phyloP scores from a whole-genome alignment of 2,888 invertebrate species.

The Cheilosia impressa region DNA sequence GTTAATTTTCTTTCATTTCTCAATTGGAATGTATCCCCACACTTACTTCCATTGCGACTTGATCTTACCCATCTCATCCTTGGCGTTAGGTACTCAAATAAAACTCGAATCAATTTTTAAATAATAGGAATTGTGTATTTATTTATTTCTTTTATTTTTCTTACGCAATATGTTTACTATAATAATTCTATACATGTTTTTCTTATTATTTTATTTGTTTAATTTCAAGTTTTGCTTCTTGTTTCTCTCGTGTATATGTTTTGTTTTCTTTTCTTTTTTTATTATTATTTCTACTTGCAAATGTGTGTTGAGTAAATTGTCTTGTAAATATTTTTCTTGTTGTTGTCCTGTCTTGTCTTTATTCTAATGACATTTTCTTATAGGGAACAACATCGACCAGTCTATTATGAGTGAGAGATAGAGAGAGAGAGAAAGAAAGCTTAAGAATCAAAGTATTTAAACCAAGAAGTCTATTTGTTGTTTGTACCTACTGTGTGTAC shows the following conservation, averaged over 20 bases:
- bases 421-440: conserved; percentile 34
- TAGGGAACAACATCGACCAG: conserved; percentile 61
- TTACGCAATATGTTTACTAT: conserved; percentile 44
- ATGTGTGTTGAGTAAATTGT: conserved; percentile 51
- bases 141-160: conserved; percentile 43
- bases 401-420: conserved; percentile 67
- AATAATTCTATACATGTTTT: conserved; percentile 47
- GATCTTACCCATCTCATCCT: too few relatives aligned
- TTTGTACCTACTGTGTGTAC: conserved; percentile 70
- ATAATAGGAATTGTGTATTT: conserved; percentile 72
- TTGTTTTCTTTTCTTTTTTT: conserved; percentile 7
- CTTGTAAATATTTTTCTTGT: conserved; percentile 61
- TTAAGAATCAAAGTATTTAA: conserved; percentile 36
- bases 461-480: conserved; percentile 31
- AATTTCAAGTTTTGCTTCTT: conserved; percentile 35
- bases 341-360: too few relatives aligned
- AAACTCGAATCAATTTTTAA: conserved; percentile 19
- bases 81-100: not conserved
- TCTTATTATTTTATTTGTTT: not conserved
- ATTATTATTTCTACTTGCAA: conserved; percentile 54
- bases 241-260: conserved; percentile 55
- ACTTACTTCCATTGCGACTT: too few relatives aligned
- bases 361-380: conserved; percentile 40
- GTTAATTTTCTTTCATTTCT: too few relatives aligned
- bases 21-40: too few relatives aligned